Conservation (phyloP, 2,888 invertebrate species). For the Dusona sp. region DNA sequence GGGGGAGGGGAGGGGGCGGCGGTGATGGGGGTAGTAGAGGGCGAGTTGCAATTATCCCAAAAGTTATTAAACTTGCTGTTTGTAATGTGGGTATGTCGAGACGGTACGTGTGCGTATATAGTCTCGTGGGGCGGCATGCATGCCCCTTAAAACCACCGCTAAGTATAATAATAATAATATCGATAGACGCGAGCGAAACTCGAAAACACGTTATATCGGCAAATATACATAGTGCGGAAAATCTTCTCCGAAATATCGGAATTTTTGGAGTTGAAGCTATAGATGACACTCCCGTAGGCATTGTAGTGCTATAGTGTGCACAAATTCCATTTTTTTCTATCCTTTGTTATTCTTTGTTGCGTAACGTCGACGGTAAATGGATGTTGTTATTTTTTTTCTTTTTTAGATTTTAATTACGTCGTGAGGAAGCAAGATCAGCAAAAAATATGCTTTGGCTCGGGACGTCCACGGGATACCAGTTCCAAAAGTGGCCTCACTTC, state of each 20-base stretch:
- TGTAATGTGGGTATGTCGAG: constrained; percentile 74
- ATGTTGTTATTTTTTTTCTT: neutral
- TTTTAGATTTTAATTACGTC: constrained; percentile 77
- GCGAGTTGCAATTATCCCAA: constrained; percentile 63
- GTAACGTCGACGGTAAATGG: neutral
- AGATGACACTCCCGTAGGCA: constrained; percentile 43
- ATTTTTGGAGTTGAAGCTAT: constrained; percentile 49
- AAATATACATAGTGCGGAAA: neutral
- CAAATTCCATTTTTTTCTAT: constrained; percentile 2
- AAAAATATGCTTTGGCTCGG: constrained; percentile 81
- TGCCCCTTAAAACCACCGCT: constrained; percentile 47
- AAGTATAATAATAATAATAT: constrained; percentile 54
- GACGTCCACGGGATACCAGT: constrained; percentile 75
- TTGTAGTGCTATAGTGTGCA: constrained; percentile 27
- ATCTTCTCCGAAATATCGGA: constrained; percentile 5
- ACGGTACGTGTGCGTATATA: constrained; percentile 73
- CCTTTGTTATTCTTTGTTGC: neutral
- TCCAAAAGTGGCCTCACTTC: constrained; percentile 75
- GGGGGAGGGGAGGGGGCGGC: neutral
- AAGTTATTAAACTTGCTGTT: constrained; percentile 61
- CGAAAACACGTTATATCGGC: constrained; percentile 28
- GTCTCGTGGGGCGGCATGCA: constrained; percentile 64
- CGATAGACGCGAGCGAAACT: constrained; percentile 65
- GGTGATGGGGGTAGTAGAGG: constrained; percentile 22
- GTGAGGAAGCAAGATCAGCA: constrained; percentile 75